Base-by-base conservation (phyloP, 2,888 invertebrate genomes). In the Drosophila pseudotakahashii region DNA sequence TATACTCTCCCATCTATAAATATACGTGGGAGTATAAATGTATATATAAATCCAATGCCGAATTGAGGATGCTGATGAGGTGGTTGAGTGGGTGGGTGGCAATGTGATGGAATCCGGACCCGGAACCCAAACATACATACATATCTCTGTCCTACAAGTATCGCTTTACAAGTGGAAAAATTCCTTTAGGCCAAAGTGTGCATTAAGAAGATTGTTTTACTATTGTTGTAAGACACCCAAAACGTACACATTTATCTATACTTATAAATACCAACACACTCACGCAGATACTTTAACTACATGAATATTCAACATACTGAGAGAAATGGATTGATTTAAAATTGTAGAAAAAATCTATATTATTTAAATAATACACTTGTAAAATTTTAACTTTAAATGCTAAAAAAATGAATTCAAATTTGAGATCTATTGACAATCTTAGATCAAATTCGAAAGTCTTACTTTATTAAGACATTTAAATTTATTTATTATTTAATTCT, bases 191-290 rank as follows among this genome's bases (percentile, higher is more conserved):
- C 88, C 85, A 85, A 86, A 88, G 85, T 88, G 83, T 86, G 88
- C 86, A 86, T 86, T 88, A 85, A 84, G 86, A 75, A 88, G 88
- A 86, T 88, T 86, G 88, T 86, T 86, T 88, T 88, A 85, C 85
- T 85, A 85, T 86, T 87, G 82, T 86, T 82, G 82, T 81, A 78
- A 81, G 74, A 77, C 73, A 80, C 66, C 73, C 72, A 68, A 42
- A 58, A 73, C 50, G 61, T 48, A 63, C 42, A 66, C 67, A 55
- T 57, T 60, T 48, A 72, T 50, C 58, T 42, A 44, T 68, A 59
- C 63, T 63, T 61, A 64, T 64, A 72, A 51, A 64, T 42, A 54
- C 37, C 44, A 47, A 60, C 41, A 51, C 34, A 42, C 26, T 41
- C 45, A 48, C 26, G 47, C 7, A 54, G 11, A 74, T 77, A 81